A percentile compares a stretch with the other conserved stretches of the same genome.
Conservation (phyloP, 2,888 invertebrate genomes). For the Hypsopygia costalis region DNA sequence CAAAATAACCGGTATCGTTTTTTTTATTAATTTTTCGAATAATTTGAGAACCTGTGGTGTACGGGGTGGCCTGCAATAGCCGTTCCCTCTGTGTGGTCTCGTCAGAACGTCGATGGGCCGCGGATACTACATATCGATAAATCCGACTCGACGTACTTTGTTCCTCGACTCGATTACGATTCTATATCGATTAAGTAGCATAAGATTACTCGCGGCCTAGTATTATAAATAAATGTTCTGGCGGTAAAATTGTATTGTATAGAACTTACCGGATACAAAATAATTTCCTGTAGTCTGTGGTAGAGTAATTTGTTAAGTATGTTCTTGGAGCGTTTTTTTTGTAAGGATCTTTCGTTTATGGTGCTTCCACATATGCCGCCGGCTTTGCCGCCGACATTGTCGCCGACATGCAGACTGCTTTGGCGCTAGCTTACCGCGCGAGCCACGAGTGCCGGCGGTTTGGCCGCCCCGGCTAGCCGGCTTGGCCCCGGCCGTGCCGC, state of each 20-base stretch:
- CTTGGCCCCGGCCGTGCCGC: too few species aligned
- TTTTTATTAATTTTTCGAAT: too few species aligned
- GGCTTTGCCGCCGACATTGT: too few species aligned
- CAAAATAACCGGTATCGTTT: too few species aligned
- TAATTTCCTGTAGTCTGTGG: not conserved
- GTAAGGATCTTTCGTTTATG: too few species aligned
- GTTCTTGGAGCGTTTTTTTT: too few species aligned
- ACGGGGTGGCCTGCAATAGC: constrained; percentile 10
- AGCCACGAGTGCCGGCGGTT: too few species aligned
- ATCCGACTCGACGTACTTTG: constrained; percentile 23
- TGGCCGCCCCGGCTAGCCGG: too few species aligned
- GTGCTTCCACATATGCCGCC: too few species aligned
- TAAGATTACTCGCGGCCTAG: not conserved
- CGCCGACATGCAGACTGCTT: too few species aligned
- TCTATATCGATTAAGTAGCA: constrained; percentile 10
- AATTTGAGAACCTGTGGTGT: constrained; percentile 1
- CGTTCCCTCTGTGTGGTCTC: constrained; percentile 58
- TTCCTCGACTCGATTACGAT: constrained; percentile 11
- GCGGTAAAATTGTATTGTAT: constrained; percentile 5
- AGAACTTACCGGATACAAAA: constrained; percentile 1
- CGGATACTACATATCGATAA: constrained; percentile 36
- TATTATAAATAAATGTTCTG: not conserved
- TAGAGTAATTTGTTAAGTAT: too few species aligned
- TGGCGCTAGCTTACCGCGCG: too few species aligned
- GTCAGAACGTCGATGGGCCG: constrained; percentile 27